phyloP scores from a whole-genome alignment of 2,888 invertebrate species.

The Aspidiotus rigidus region DNA sequence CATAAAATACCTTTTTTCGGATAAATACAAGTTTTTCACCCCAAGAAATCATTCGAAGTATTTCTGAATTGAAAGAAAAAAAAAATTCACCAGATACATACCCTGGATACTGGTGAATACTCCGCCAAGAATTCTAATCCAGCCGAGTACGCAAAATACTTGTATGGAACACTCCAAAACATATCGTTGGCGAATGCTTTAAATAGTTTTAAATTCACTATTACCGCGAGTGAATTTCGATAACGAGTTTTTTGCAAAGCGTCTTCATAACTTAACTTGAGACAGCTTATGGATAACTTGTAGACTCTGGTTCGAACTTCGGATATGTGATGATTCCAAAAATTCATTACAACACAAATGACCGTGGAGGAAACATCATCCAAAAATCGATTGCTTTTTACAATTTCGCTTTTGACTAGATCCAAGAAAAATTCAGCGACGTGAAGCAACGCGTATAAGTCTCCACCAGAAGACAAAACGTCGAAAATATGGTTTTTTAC shows the following conservation, averaged over 20 bases:
- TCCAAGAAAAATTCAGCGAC: slow-evolving; percentile 6
- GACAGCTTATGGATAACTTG: background rate
- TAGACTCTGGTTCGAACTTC: background rate
- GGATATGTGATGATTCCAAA: slow-evolving; percentile 19
- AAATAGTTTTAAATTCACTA: background rate
- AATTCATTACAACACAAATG: slow-evolving; percentile 3
- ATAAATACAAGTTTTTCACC: background rate
- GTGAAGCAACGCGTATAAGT: slow-evolving; percentile 6
- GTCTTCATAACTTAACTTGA: background rate
- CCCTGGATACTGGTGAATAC: background rate
- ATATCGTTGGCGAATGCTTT: slow-evolving; percentile 6
- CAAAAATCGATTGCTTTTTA: background rate
- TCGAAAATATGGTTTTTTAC: background rate
- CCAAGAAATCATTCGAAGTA: background rate
- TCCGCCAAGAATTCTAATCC: background rate
- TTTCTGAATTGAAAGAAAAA: background rate
- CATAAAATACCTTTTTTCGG: too few relatives aligned
- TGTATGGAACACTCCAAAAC: slow-evolving; percentile 23
- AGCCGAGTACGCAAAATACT: slow-evolving; percentile 10
- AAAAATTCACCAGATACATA: background rate
- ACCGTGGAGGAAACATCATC: background rate
- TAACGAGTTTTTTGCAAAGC: background rate
- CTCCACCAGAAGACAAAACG: background rate
- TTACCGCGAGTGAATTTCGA: background rate
- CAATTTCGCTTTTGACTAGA: background rate